Base-by-base conservation (phyloP, 2,113 vertebrate genomes). In the Erythrolamprus reginae region DNA sequence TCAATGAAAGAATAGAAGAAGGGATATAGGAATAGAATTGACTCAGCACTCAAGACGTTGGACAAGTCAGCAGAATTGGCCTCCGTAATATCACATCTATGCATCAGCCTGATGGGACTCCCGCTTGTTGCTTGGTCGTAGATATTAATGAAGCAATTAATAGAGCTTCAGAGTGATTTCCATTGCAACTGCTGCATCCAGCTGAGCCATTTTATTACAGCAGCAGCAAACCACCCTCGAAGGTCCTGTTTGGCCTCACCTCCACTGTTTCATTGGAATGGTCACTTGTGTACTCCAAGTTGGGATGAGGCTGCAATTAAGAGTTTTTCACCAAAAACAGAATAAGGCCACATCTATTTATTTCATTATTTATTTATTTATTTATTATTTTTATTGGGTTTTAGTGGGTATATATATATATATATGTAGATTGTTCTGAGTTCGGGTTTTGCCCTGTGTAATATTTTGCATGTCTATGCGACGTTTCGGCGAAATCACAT, bases 141-240 rank as follows among this genome's bases (percentile, higher is more conserved):
- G 91, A 70, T 88, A 90, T 87, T 88, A 92, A 90, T 84, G 26
- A 90, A 90, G 91, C 77, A 61, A 88, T 88, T 90, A 89, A 88
- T 88, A 88, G 89, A 70, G 89, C 1, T 47, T 65, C 51, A 53
- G 77, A 92, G 55, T 87, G 85, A 88, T 90, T 88, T 28, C 91
- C 89, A 65, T 87, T 33, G 91, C 85, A 52, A 52, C 21, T 28
- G 70, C 90, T 83, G 47, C 51, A 83, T 89, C 91, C 84, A 88
- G 77, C 70, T 65, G 77, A 65, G 89, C 70, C 85, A 70, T 84
- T 91, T 91, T 88, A 91, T 91, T 87, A 91, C 51, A 5, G 42
- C 90, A 10, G 70, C 15, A 21, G 48, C 90, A 56, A 91, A 91
- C 77, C 86, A 23, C 53, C n/a, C 90, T 88, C 90, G 9, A 7